Evolutionary conservation across 2,888 invertebrate genomes (phyloP), one percentile per base, ranked within the genome.

Genomic region (Leptinotarsa juncta): DNA sequence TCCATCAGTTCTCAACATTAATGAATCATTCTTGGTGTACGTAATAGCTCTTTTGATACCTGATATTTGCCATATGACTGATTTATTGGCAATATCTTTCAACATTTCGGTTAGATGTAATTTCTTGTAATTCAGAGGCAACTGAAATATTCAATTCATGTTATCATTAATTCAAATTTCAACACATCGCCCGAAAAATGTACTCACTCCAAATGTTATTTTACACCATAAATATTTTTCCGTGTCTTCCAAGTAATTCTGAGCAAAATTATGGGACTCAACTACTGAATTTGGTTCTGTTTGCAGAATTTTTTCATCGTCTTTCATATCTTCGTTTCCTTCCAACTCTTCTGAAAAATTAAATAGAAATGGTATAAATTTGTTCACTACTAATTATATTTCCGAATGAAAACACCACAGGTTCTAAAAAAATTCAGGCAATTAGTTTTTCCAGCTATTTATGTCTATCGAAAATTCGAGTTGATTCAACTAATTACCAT

Each of bases 1-100:
- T 4, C 99, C 99, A 84, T 99, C 99, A 0, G 99, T 99, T 88
- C 96, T 96, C 1, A 99, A 89, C 77, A 93, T 91, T 0, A 93
- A 87, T 20, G 82, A 88, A 23, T 91, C 89, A 67, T 91, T 90
- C 82, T 93, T 93, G 83, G 91, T 90, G 77, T 94, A 94, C 0
- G 95, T 93, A 72, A 98, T 95, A 0, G 97, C 97, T 74, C 95
- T 91, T 82, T 92, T 95, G 75, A 99, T 96, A 60, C 93, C 90
- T 1, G 93, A 91, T 0, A 95, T 92, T 88, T 96, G 93, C 87
- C 95, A 93, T 12, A 99, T 90, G 0, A 97, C 91, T 0, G 94
- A 91, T 83, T 91, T 94, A 53, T 87, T 87, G 0, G 95, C 94
- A 3, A 93, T 89, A 51, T 93, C 92, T 70, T 91, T 91, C 5